phyloP scores from a whole-genome alignment of 2,888 invertebrate genomes.

The Chymomyza amoena region DNA sequence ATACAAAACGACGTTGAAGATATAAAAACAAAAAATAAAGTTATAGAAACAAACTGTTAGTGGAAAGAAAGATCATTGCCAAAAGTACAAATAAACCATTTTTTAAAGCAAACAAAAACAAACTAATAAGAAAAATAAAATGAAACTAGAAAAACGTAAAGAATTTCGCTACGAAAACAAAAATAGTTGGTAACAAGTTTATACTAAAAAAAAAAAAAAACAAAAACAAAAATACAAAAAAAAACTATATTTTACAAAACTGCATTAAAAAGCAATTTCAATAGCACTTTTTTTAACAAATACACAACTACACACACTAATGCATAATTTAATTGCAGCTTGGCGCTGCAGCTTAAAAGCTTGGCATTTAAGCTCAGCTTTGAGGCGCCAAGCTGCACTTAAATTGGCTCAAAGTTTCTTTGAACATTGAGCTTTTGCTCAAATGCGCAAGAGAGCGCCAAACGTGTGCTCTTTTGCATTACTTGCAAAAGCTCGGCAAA shows the following conservation, averaged over 20 bases:
- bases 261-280: background rate
- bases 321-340: constrained; percentile 50
- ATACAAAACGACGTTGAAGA: constrained; percentile 36
- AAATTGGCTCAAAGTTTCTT: constrained; percentile 31
- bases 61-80: constrained; percentile 77
- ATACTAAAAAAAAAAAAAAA: constrained; percentile 44
- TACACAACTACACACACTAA: constrained; percentile 13
- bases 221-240: constrained; percentile 18
- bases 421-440: background rate
- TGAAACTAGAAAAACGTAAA: constrained; percentile 50
- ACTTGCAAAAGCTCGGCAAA: background rate
- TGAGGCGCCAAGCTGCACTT: constrained; percentile 57
- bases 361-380: constrained; percentile 19
- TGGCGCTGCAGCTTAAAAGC: constrained; percentile 36
- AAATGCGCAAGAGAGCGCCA: background rate
- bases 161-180: constrained; percentile 59
- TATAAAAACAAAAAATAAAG: constrained; percentile 13
- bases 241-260: constrained; percentile 25
- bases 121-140: constrained; percentile 35
- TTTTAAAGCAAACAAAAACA: constrained; percentile 66
- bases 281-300: background rate
- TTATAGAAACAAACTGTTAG: constrained; percentile 62
- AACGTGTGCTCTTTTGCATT: background rate
- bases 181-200: constrained; percentile 55
- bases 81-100: constrained; percentile 78